Evolutionary conservation across 2,888 invertebrate genomes (phyloP), one percentile per base, ranked within the genome.

Genomic region (Notocelia uddmanniana): DNA sequence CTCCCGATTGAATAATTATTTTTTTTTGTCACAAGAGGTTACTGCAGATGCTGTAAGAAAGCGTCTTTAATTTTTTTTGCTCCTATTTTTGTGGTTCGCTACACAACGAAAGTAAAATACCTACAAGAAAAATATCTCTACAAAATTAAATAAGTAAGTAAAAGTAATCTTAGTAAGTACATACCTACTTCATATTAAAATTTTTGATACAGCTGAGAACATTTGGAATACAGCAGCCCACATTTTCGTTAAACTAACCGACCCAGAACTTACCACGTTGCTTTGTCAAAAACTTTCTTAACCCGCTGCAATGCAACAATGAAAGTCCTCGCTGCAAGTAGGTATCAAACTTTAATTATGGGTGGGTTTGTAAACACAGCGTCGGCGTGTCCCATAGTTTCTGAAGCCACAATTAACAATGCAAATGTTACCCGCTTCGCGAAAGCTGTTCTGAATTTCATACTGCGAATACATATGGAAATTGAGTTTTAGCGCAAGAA

Each of bases 381-480:
- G 64, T 21, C 37, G 23, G 60, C 60, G 63, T 69, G 59, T 59
- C 64, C 73, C 68, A 75, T 79, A 75, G 78, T 74, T 76, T 74
- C 77, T 75, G 82, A 79, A 83, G 79, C 84, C 86, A 87, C 90
- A 92, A 92, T 92, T 93, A 93, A 92, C 93, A 92, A 93, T 93
- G 92, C 92, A 91, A 92, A 93, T 93, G 83, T 83, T 78, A 77
- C 82, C 76, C 79, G 80, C 73, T 80, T 81, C 80, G 82, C 78
- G 85, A 86, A 87, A 84, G 86, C 90, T 87, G 87, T 83, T 90
- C 89, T 87, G 90, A 89, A 90, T 92, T 92, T 91, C 91, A 91
- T 90, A 90, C 84, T 80, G 79, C 78, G 86, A 85, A 89, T 90
- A 89, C 89, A 89, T 91, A 91, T 92, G 91, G 83, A 87, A 90